These are phyloP conservation scores for Propithecus perrieri DNA, from an alignment of 2,797 vertebrate species.

Conservation along the genomic window DNA sequence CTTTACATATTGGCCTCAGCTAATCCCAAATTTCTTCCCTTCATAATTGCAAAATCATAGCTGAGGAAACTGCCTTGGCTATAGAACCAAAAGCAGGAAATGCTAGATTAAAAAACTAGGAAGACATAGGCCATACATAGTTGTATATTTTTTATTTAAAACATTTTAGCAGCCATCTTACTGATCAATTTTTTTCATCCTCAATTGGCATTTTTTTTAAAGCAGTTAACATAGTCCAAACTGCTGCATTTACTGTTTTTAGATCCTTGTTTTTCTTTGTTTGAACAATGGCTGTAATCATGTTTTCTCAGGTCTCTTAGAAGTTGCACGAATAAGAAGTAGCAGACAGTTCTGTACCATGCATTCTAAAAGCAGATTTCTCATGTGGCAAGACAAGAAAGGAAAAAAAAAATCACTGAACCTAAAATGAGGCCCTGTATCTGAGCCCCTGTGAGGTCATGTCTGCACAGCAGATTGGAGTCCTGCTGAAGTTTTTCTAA, in stretches of 20 bases:
- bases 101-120: background rate
- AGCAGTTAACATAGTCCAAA: background rate
- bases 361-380: conserved; percentile 56
- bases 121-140: background rate
- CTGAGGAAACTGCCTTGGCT: background rate
- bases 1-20: background rate
- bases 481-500: conserved; percentile 38
- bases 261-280: conserved; percentile 56
- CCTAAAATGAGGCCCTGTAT: conserved; percentile 33
- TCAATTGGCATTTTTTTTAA: background rate
- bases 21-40: background rate
- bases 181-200: background rate
- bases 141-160: conserved; percentile 14
- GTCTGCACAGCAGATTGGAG: conserved; percentile 62
- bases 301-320: conserved; percentile 75
- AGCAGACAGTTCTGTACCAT: conserved; percentile 43
- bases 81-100: background rate
- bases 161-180: background rate
- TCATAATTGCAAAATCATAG: background rate
- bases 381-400: conserved; percentile 65
- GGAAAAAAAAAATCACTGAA: background rate
- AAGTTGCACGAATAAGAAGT: conserved; percentile 52
- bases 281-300: conserved; percentile 66
- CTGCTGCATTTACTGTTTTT: background rate
- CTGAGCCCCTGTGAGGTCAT: conserved; percentile 69